Conservation (phyloP, 37 sponge, comb jelly and placozoan species). For the Beroe forskalii region DNA sequence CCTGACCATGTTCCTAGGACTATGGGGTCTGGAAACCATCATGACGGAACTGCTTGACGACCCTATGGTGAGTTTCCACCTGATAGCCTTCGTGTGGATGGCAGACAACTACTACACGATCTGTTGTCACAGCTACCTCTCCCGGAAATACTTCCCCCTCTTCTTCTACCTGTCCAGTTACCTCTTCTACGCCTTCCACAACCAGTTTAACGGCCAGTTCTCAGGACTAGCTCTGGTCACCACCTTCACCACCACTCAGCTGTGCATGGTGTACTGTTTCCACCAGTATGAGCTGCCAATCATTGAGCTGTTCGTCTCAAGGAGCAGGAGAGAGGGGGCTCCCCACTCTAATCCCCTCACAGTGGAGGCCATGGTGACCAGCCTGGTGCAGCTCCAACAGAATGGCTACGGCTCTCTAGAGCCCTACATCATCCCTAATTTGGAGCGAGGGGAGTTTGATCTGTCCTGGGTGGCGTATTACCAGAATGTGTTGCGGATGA, state of each 20-base stretch:
- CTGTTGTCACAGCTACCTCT: slow-evolving; percentile 34
- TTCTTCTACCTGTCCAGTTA: slow-evolving; percentile 53
- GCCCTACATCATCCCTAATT: slow-evolving; percentile 24
- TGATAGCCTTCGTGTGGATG: slow-evolving; percentile 52
- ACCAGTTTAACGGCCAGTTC: slow-evolving; percentile 46
- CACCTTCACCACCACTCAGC: slow-evolving; percentile 32
- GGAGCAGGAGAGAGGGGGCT: background rate
- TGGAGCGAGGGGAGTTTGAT: background rate
- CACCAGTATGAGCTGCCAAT: slow-evolving; percentile 29
- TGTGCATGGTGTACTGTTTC: slow-evolving; percentile 26
- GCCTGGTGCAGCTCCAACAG: slow-evolving; percentile 39
- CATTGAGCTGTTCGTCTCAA: slow-evolving; percentile 11
- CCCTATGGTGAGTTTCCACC: slow-evolving; percentile 42
- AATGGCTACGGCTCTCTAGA: slow-evolving; percentile 8
- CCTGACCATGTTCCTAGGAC: slow-evolving; percentile 39
- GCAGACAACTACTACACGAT: slow-evolving; percentile 57
- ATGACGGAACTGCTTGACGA: slow-evolving; percentile 55
- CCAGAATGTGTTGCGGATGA: slow-evolving; percentile 14
- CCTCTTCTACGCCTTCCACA: slow-evolving; percentile 50
- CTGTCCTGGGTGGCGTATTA: slow-evolving; percentile 17
- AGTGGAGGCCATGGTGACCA: slow-evolving; percentile 13
- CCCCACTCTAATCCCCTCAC: background rate
- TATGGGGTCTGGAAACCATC: slow-evolving; percentile 39
- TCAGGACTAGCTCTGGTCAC: slow-evolving; percentile 33
- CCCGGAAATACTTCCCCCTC: slow-evolving; percentile 17